Percentiles rank a stretch among this genome's conserved stretches.
phyloP scores from a whole-genome alignment of 2,888 invertebrate genomes.

The Tetragonisca angustula region DNA sequence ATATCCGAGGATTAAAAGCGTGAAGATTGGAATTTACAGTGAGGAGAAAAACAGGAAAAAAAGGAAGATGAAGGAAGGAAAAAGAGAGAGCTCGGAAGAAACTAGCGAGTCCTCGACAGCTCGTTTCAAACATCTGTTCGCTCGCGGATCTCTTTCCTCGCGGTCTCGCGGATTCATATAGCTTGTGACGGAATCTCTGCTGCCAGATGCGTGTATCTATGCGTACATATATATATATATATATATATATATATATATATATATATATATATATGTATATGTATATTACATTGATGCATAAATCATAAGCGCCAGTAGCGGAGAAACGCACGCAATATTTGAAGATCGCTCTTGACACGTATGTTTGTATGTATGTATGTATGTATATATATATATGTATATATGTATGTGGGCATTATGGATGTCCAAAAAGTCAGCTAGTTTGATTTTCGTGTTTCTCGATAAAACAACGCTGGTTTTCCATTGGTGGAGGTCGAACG shows the following conservation, averaged over 20 bases:
- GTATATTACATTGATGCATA: slow-evolving; percentile 61
- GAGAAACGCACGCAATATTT: slow-evolving; percentile 73
- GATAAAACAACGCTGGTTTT: no score
- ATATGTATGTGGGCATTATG: neutral
- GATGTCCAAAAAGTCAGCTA: neutral
- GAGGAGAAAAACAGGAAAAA: neutral
- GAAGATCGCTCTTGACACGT: slow-evolving; percentile 39
- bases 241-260: slow-evolving; percentile 14
- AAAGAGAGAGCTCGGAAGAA: slow-evolving; percentile 64
- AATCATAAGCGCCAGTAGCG: slow-evolving; percentile 75
- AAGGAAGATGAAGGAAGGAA: slow-evolving; percentile 39
- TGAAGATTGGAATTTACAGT: slow-evolving; percentile 18
- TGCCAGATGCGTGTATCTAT: slow-evolving; percentile 18
- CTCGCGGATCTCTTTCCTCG: slow-evolving; percentile 70
- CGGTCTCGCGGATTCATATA: slow-evolving; percentile 62
- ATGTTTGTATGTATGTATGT: neutral
- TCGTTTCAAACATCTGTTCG: slow-evolving; percentile 77
- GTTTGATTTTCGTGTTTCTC: no score
- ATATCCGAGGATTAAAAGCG: neutral
- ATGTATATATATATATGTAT: neutral
- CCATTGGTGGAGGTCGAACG: no score
- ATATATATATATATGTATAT: slow-evolving; percentile 7
- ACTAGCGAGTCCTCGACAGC: slow-evolving; percentile 77
- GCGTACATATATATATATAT: neutral
- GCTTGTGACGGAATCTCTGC: slow-evolving; percentile 50